Base-by-base conservation (phyloP, 2,888 invertebrate genomes). In the Meghimatium bilineatum region DNA sequence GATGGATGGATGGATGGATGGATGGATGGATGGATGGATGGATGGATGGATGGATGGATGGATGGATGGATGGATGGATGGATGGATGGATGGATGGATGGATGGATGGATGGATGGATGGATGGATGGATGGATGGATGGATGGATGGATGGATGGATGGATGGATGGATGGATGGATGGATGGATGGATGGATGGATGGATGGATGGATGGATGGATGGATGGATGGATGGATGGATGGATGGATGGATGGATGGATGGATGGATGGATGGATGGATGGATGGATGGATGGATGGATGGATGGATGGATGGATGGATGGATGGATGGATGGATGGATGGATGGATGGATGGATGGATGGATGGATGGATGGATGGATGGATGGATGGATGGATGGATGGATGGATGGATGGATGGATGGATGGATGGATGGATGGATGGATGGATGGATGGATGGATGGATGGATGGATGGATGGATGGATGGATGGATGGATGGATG, bases 401-500 rank as follows among this genome's bases (percentile, higher is more conserved):
- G 67, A 67, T 32, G 67, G 67, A 67, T 32, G 67, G 67, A 67
- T 32, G 67, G 32, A 67, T 32, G 67, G 67, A 67, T 32, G 67
- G 67, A 67, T 32, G 67, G 67, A 67, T 32, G 67, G 67, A 67
- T 32, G 67, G 32, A 67, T 32, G 67, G 67, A 67, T 32, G 67
- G 67, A 67, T 32, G 69, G 69, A 69, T 32, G 69, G 32, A 69
- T 32, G 69, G 69, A 69, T 32, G 69, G 69, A 69, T 32, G 69
- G 69, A 69, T 32, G 69, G 69, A 69, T 49, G 49, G 49, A 49
- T 49, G 49, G 49, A 49, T 49, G 49, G 49, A 49, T 49, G 49
- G 49, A 49, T 49, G 49, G 49, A 49, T 49, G 49, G 49, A 49
- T 49, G 49, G 49, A 49, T 49, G 49, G 49, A 49, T 49, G 49